Evolutionary conservation across 1,140 invertebrate genomes (phyloP).

Genomic region (Drusus annulatus): DNA sequence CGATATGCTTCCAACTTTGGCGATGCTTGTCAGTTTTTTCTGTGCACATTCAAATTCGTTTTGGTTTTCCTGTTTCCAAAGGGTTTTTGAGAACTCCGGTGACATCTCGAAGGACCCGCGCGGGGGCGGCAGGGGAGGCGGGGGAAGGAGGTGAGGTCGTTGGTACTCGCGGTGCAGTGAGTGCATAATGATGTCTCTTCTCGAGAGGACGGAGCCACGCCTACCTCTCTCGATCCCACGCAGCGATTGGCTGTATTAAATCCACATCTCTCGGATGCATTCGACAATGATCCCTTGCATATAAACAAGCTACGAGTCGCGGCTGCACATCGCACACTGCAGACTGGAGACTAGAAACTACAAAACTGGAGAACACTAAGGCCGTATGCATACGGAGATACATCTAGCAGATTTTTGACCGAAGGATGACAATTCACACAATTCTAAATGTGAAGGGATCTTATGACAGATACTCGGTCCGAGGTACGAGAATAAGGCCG

Average conservation of each 20-base stretch:
- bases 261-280: conserved; percentile 36
- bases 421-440: too few species aligned
- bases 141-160: too few species aligned
- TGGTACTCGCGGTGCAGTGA: conserved; percentile 1
- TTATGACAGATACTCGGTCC: too few species aligned
- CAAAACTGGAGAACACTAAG: too few species aligned
- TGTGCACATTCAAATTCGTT: neutral
- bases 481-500: too few species aligned
- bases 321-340: too few species aligned
- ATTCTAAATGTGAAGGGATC: too few species aligned
- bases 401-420: too few species aligned
- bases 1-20: too few species aligned
- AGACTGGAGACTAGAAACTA: too few species aligned
- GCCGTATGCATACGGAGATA: too few species aligned
- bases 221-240: conserved; percentile 6
- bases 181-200: conserved; percentile 39
- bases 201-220: conserved; percentile 7
- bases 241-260: conserved; percentile 36
- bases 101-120: conserved; percentile 24
- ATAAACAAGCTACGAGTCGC: conserved; percentile 29
- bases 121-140: too few species aligned
- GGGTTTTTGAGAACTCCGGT: neutral
- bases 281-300: conserved; percentile 43
- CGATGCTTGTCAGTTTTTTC: neutral
- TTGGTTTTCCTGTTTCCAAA: conserved; percentile 2